A percentile compares a stretch with the other conserved stretches of the same genome.
These are phyloP conservation scores for Tinamus guttatus DNA, from an alignment of 2,113 vertebrate species.

Conservation along the genomic window DNA sequence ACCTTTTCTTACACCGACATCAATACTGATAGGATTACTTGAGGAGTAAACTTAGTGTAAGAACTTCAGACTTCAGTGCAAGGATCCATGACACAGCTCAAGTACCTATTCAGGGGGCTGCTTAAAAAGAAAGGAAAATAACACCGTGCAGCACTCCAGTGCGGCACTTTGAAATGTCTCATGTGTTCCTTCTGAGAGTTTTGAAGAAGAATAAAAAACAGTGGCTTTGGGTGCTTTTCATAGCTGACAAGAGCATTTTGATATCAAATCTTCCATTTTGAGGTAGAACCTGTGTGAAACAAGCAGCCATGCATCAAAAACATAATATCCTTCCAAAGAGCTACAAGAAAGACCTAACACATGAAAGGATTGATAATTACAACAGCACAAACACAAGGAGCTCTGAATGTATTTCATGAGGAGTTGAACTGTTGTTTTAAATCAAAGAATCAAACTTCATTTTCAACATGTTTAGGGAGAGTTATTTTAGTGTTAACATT, in stretches of 20 bases:
- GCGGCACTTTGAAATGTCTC: conserved; percentile 34
- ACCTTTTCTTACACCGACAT: not conserved
- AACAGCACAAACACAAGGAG: conserved; percentile 42
- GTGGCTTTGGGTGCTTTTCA: not conserved
- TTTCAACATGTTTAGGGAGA: conserved; percentile 13
- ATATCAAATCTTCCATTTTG: conserved; percentile 14
- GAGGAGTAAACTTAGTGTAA: not conserved
- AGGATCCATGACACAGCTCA: not conserved
- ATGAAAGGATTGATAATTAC: conserved; percentile 67
- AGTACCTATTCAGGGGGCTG: not conserved
- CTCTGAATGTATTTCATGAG: conserved; percentile 15
- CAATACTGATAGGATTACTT: not conserved
- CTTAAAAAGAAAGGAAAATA: not conserved
- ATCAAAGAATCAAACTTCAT: not conserved
- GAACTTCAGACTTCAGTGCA: not conserved
- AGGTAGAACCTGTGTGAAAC: conserved; percentile 39
- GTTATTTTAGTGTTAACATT: conserved; percentile 23
- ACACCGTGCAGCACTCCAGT: not conserved
- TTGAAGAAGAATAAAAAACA: not conserved
- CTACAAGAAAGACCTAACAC: conserved; percentile 46
- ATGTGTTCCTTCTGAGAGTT: not conserved
- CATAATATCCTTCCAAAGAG: conserved; percentile 39
- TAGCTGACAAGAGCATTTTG: conserved; percentile 10
- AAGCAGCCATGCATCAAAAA: conserved; percentile 59
- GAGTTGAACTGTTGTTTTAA: conserved; percentile 39